Base-by-base conservation (phyloP, 2,797 vertebrate genomes). In the Tragelaphus eurycerus region DNA sequence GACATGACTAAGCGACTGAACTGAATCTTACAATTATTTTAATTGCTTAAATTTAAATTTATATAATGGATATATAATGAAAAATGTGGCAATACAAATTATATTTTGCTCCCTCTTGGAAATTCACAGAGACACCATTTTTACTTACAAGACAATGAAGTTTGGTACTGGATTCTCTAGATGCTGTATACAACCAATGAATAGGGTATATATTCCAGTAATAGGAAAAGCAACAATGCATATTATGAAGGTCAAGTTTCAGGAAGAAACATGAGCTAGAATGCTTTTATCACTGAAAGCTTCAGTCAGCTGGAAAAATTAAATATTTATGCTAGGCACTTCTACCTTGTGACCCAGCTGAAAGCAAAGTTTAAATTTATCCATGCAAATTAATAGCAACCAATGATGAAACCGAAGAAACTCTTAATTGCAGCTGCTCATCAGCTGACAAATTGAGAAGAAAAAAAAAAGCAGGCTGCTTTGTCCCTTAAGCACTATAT, bases 321-420 rank as follows among this genome's bases (percentile, higher is more conserved):
- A 97, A 97, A 83, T 96, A 98, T 97, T 97, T 96, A 97, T 97
- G 91, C 64, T 52, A 79, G 21, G 67, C 83, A 96, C 86, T 71
- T 95, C 93, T 86, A 95, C 50, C 97, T 93, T 78, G 76, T 96
- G 96, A 98, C 92, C 96, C 54, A 96, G 96, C 89, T 97, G 60
- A 96, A 93, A 95, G 82, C 95, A 81, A 96, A 93, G 92, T 96
- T 97, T 97, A 97, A 97, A 97, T 90, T 96, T 96, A 94, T 88
- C 93, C 83, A 60, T 83, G 95, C 90, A 97, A 96, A 97, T 95
- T 55, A 95, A 85, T 7, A 95, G 89, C 60, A 91, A 95, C 85
- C 88, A 85, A 87, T 74, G 96, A 96, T 55, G 78, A 86, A 97
- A 86, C 59, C 85, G 46, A 95, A 96, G 46, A 96, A 93, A 94